Base-by-base conservation (phyloP, 23 tunicate genomes). In the Styela clava region DNA sequence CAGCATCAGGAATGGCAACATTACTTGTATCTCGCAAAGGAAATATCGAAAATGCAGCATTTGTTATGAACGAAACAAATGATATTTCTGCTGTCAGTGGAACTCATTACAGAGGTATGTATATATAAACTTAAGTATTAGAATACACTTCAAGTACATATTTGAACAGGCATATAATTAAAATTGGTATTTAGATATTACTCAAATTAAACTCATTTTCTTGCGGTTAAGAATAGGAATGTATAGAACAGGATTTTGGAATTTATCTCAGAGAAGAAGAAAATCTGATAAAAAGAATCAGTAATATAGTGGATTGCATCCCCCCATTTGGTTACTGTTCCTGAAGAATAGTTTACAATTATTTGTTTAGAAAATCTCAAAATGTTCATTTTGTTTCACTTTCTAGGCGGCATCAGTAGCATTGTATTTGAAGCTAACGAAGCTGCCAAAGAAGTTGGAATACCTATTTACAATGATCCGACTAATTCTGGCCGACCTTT, bases 21-120 rank as follows among this genome's bases (percentile, higher is more conserved):
- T 70, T 93, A 83, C 86, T 93, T 25, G 93, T 93, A 22, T 81
- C 94, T 16, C 71, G 98, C 52, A 79, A 76, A 35, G 92, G 92
- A 37, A 92, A 84, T 84, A 76, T 78, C 67, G 88, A 87, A 64
- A 79, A 76, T 34, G 88, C 98, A 22, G 98, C 98, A 34, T 93
- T 93, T 79, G 94, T 93, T 3, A 82, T 88, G 74, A 88, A 87
- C 63, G 98, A 93, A 69, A 93, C 98, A 69, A 63, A 69, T 35
- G 98, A 93, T 81, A 78, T 69, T 74, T 68, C 93, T 69, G 98
- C 98, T n/a, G 74, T 84, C 86, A 93, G 98, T 78, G 98, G 98
- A 37, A 81, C 71, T 5, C 98, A 93, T 68, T 93, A 88, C 84
- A 80, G 93, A 87, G 98, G 98, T 93, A 70, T 23, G 24, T 19